Conservation (phyloP, 1,140 invertebrate genomes). For the Helicoverpa zea region DNA sequence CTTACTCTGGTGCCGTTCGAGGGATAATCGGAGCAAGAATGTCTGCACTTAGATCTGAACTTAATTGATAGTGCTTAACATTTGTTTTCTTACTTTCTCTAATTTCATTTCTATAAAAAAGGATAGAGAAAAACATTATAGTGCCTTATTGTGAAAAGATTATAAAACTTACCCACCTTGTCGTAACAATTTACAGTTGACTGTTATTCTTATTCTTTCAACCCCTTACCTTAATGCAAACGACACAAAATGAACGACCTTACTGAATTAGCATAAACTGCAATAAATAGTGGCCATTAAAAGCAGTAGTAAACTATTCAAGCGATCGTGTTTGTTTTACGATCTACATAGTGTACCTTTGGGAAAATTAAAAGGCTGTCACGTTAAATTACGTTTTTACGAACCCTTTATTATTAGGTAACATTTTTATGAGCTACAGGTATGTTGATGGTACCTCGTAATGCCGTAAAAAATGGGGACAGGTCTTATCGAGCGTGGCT, state of each 20-base stretch:
- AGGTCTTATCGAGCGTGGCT: no score
- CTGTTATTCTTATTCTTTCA: background rate
- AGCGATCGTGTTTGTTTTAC: conserved; percentile 38
- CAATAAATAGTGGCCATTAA: conserved; percentile 36
- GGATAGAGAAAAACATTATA: background rate
- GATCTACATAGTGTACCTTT: conserved; percentile 43
- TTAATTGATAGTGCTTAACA: background rate
- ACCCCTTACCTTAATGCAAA: background rate
- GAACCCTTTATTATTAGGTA: conserved; percentile 16
- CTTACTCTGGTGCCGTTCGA: conserved; percentile 12
- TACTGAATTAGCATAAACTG: conserved; percentile 35
- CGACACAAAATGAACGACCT: background rate
- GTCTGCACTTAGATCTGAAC: background rate
- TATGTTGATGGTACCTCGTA: background rate
- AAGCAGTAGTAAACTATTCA: conserved; percentile 19
- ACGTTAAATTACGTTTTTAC: conserved; percentile 44
- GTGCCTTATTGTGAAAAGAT: no score
- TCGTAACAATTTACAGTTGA: background rate
- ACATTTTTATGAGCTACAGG: background rate
- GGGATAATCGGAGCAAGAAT: conserved; percentile 7
- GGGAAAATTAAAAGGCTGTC: conserved; percentile 53
- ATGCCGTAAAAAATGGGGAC: background rate
- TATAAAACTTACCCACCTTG: background rate
- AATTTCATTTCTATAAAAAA: background rate
- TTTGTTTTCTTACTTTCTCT: background rate